A percentile compares a stretch with the other conserved stretches of the same genome.
These are phyloP conservation scores for Tamandua tetradactyla DNA, from an alignment of 2,797 vertebrate species.

Conservation along the genomic window DNA sequence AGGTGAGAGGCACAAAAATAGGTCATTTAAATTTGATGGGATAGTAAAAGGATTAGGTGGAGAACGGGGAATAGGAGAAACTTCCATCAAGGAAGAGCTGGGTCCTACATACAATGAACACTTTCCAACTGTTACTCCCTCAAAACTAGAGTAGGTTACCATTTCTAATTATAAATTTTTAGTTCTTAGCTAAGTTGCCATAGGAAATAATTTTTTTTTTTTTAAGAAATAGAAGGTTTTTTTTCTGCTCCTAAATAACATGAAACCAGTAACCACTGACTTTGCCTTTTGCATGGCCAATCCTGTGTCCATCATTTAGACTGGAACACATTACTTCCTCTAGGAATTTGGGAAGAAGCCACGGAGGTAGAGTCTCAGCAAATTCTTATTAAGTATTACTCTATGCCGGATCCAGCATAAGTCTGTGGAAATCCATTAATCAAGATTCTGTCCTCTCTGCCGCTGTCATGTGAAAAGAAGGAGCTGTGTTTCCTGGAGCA, in stretches of 20 bases:
- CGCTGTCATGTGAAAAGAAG: background rate
- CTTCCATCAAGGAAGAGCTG: background rate
- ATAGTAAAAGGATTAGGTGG: background rate
- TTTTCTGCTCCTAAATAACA: background rate
- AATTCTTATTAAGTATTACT: background rate
- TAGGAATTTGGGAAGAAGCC: background rate
- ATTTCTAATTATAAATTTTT: background rate
- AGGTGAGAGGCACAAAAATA: background rate
- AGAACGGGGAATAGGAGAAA: background rate
- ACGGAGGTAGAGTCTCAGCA: background rate
- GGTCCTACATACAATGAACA: background rate
- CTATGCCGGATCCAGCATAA: background rate
- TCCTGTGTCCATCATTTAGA: background rate
- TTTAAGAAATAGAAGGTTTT: background rate
- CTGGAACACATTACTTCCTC: background rate
- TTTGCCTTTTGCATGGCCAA: background rate
- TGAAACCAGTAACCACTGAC: background rate
- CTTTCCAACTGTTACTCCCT: background rate
- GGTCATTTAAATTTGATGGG: background rate
- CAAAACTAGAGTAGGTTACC: background rate
- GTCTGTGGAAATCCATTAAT: background rate
- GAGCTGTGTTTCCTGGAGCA: background rate
- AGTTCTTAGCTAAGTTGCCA: background rate
- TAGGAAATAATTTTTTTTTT: background rate
- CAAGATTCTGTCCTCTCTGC: background rate